Evolutionary conservation across 2,113 vertebrate species (phyloP), one percentile per base, ranked within the genome.

Genomic region (Echinops telfairi): DNA sequence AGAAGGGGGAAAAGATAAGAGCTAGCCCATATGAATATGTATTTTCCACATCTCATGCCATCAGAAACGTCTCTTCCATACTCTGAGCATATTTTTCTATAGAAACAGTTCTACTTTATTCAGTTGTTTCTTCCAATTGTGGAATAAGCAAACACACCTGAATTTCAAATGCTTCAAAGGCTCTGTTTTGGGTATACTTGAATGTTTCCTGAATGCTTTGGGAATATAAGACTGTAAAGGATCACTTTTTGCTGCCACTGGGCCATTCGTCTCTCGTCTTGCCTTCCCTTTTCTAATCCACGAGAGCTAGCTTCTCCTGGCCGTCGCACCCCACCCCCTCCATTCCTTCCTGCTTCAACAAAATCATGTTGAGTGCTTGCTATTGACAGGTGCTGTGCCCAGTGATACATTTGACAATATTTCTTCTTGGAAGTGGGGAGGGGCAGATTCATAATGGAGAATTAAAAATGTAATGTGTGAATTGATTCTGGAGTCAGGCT

Each of bases 91-190:
- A 27, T 31, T 60, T 86, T 88, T 77, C 33, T 17, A 12, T 62
- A 22, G 47, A 11, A 6, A 40, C 36, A 47, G 12, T 38, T 92
- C 33, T 78, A n/a, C 11, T 23, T 1, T 27, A 25, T 80, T 33
- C 10, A 2, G n/a, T 33, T 68, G 25, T 68, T 84, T 93, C 1
- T 6, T 20, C 5, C 25, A 68, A 38, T 3, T 33, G 31, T 36
- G 66, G 90, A 92, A 77, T 29, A 76, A 83, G n/a, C 70, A 88
- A 29, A 27, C 20, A 77, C 43, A 60, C 3, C 57, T 19, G 43
- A 90, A 82, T n/a, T 47, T 25, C 25, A 64, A 70, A 47, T 20
- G 58, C 3, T 71, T 6, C 64, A 40, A 57, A 38, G 58, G 20
- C 4, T 70, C 7, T 33, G 10, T 75, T 64, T 89, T 77, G 22